These are phyloP conservation scores for Cataglyphis cursor DNA, from an alignment of 2,888 invertebrate genomes.

Conservation along the genomic window DNA sequence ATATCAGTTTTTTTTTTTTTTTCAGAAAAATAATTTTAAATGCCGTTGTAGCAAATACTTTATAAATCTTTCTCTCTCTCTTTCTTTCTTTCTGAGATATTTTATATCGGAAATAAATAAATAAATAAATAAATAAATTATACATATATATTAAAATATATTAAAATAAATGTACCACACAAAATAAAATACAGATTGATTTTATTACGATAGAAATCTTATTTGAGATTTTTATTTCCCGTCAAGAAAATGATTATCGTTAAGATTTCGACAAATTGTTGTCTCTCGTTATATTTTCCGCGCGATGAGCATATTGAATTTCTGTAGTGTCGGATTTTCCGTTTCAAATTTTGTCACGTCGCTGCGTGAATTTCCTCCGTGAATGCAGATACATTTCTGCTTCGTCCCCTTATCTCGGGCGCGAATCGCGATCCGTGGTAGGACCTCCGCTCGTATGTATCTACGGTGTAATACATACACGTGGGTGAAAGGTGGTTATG, in stretches of 20 bases:
- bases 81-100: not conserved
- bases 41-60: not conserved
- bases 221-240: not conserved
- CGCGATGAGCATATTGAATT: not conserved
- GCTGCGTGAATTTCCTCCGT: not conserved
- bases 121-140: too few relatives aligned
- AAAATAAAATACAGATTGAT: not conserved
- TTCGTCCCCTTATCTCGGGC: conserved; percentile 43
- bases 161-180: not conserved
- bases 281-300: too few relatives aligned
- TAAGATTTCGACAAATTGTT: not conserved
- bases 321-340: not conserved
- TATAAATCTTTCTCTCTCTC: not conserved
- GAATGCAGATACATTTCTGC: conserved; percentile 30
- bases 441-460: conserved; percentile 43
- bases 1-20: not conserved
- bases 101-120: not conserved
- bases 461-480: conserved; percentile 51
- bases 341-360: conserved; percentile 13
- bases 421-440: conserved; percentile 53
- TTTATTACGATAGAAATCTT: not conserved
- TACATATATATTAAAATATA: too few relatives aligned
- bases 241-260: not conserved
- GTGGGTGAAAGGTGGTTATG: conserved; percentile 67
- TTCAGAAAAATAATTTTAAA: not conserved